Percentiles rank a stretch among this genome's conserved stretches.
These are phyloP conservation scores for Oryzias melastigma DNA, from an alignment of 2,113 vertebrate species.

Conservation along the genomic window DNA sequence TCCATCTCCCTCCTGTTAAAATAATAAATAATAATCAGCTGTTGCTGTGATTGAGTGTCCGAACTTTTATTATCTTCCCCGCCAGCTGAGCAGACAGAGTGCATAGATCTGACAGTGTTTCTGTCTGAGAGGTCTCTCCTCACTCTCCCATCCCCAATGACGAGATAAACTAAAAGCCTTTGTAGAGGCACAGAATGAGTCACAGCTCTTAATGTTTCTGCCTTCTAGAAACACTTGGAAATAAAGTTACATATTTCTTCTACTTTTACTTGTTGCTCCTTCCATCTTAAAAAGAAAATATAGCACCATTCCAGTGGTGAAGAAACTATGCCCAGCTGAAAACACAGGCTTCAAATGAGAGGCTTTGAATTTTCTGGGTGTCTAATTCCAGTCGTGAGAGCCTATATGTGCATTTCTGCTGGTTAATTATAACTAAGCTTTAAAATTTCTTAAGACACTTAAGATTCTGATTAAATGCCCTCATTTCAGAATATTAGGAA, in stretches of 20 bases:
- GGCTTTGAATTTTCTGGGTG: too few relatives aligned
- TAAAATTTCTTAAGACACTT: too few relatives aligned
- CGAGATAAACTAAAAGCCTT: slow-evolving; percentile 16
- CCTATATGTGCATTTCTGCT: too few relatives aligned
- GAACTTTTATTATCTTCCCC: slow-evolving; percentile 38
- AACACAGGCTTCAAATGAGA: too few relatives aligned
- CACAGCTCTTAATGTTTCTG: neutral
- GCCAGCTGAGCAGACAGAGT: slow-evolving; percentile 24
- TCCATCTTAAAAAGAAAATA: neutral
- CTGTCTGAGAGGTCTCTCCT: slow-evolving; percentile 10
- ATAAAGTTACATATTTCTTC: neutral
- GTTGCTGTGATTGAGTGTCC: slow-evolving; percentile 48
- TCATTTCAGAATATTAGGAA: too few relatives aligned
- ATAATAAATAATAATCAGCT: slow-evolving; percentile 63
- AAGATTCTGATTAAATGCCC: too few relatives aligned
- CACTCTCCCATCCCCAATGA: slow-evolving; percentile 7
- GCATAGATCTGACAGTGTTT: slow-evolving; percentile 16
- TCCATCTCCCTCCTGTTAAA: slow-evolving; percentile 38
- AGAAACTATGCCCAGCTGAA: too few relatives aligned
- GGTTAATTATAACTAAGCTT: too few relatives aligned
- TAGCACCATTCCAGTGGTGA: too few relatives aligned
- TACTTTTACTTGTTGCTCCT: neutral
- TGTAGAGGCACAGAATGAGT: slow-evolving; percentile 1
- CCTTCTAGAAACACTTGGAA: slow-evolving; percentile 1
- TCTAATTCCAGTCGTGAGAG: too few relatives aligned